These are phyloP conservation scores for Drosophila histrio DNA, from an alignment of 2,888 invertebrate species.

Conservation along the genomic window DNA sequence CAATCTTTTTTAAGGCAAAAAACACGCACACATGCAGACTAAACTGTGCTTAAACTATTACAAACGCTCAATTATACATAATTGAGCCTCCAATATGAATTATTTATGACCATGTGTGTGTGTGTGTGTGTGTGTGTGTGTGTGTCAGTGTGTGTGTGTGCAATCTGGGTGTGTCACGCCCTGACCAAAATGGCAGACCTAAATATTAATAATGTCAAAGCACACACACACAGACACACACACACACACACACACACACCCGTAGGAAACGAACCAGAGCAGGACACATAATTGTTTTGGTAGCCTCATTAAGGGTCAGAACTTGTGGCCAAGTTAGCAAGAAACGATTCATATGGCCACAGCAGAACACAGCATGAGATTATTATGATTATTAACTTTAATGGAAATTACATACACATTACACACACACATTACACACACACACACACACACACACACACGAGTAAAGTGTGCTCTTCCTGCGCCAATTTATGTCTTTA, in stretches of 20 bases:
- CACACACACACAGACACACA: constrained; percentile 6
- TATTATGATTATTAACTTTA: constrained; percentile 54
- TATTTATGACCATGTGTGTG: constrained; percentile 34
- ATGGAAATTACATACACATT: constrained; percentile 37
- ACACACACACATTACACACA: background rate
- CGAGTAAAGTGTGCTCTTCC: constrained; percentile 1
- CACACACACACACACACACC: background rate
- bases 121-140: background rate
- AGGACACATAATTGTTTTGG: constrained; percentile 50
- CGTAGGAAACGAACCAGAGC: background rate
- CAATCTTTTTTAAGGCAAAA: constrained; percentile 1
- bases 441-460: background rate
- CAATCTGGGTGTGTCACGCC: constrained; percentile 24
- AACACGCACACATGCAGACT: constrained; percentile 21
- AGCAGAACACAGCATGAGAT: constrained; percentile 47
- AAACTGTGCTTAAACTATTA: constrained; percentile 61
- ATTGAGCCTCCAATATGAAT: constrained; percentile 54
- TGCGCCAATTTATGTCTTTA: constrained; percentile 15
- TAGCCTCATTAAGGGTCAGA: constrained; percentile 56
- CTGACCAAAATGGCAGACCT: constrained; percentile 47
- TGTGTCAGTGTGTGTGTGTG: constrained; percentile 8
- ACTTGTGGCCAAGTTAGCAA: constrained; percentile 34
- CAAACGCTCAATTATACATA: constrained; percentile 62
- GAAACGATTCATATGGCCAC: constrained; percentile 26
- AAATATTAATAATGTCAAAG: constrained; percentile 61